Evolutionary conservation across 2,113 vertebrate species (phyloP).

Genomic region (Lagenorhynchus albirostris): DNA sequence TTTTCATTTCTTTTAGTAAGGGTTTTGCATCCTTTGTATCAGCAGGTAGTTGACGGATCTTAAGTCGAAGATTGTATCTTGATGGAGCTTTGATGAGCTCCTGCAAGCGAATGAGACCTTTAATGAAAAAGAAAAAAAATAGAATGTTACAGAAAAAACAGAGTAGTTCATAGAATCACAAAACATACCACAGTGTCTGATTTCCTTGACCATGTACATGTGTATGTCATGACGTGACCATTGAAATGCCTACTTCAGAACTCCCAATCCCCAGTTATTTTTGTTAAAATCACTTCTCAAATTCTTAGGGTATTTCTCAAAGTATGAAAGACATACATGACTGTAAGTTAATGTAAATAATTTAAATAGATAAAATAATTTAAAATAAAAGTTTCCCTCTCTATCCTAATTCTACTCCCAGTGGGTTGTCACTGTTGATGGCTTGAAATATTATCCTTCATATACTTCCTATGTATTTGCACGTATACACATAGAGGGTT

Average conservation of each 20-base stretch:
- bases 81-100: constrained; percentile 99
- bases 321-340: not conserved
- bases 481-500: not conserved
- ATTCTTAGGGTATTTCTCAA: constrained; percentile 40
- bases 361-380: not conserved
- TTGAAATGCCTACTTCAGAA: not conserved
- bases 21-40: constrained; percentile 98
- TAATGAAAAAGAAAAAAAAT: constrained; percentile 67
- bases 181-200: not conserved
- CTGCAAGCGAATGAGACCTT: constrained; percentile 98
- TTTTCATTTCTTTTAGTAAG: constrained; percentile 98
- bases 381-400: not conserved
- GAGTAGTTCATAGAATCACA: not conserved
- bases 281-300: constrained; percentile 32
- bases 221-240: not conserved
- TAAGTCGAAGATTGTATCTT: constrained; percentile 96
- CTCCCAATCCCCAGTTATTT: not conserved
- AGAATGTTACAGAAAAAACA: constrained; percentile 54
- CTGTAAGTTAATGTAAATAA: not conserved
- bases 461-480: not conserved
- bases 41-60: constrained; percentile 96
- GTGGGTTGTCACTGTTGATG: not conserved
- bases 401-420: not conserved
- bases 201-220: not conserved
- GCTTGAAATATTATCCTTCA: not conserved